Conservation (phyloP, 2,113 vertebrate genomes). For the Sphyrna mokarran region DNA sequence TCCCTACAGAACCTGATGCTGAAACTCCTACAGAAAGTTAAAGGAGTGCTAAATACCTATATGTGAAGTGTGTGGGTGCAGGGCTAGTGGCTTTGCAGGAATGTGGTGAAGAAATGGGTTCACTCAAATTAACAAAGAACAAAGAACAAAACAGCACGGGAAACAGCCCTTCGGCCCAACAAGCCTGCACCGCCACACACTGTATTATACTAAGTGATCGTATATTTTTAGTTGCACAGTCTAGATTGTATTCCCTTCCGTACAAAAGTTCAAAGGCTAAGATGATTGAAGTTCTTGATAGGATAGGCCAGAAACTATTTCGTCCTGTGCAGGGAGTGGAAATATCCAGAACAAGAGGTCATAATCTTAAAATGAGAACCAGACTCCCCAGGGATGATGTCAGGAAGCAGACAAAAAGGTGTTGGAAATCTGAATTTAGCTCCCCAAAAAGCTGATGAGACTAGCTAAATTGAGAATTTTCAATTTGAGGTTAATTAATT, state of each 20-base stretch:
- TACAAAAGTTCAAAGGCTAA: neutral
- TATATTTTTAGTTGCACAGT: neutral
- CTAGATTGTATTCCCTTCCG: neutral
- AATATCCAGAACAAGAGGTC: neutral
- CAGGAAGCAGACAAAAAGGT: neutral
- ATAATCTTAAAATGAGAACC: neutral
- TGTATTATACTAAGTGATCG: neutral
- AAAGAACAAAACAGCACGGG: too few relatives aligned
- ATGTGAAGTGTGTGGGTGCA: neutral
- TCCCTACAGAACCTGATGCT: neutral
- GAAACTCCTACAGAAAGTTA: neutral
- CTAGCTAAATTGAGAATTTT: neutral
- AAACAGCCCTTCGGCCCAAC: too few relatives aligned
- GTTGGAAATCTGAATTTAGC: neutral
- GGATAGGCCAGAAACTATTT: neutral
- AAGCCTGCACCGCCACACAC: too few relatives aligned
- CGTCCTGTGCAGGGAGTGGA: neutral
- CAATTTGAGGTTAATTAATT: neutral
- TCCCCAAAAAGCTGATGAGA: neutral
- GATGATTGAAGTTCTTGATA: neutral
- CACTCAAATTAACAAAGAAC: neutral
- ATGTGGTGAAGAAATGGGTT: neutral
- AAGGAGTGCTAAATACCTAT: neutral
- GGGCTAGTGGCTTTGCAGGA: neutral
- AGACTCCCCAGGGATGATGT: neutral